phyloP scores from a whole-genome alignment of 2,113 vertebrate genomes.

The Cynoglossus semilaevis region DNA sequence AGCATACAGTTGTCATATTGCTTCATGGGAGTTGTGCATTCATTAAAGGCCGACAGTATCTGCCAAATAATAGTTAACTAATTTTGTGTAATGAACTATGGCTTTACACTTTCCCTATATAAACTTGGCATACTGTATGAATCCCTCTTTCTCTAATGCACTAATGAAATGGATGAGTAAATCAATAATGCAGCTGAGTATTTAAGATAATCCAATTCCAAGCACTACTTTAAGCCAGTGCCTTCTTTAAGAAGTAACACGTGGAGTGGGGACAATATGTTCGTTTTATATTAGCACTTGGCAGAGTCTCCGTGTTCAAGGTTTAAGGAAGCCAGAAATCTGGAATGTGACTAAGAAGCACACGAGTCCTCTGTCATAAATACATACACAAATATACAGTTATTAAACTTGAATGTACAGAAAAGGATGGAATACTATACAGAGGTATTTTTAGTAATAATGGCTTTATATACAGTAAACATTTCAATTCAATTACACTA shows the following conservation, averaged over 20 bases:
- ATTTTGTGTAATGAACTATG: constrained; percentile 43
- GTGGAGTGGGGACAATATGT: constrained; percentile 30
- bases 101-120: constrained; percentile 21
- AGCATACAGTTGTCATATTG: constrained; percentile 24
- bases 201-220: constrained; percentile 68
- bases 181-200: constrained; percentile 66
- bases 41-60: constrained; percentile 25
- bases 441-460: too few relatives aligned
- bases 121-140: constrained; percentile 45
- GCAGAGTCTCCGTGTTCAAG: constrained; percentile 34
- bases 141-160: constrained; percentile 48
- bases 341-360: constrained; percentile 12
- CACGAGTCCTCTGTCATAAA: neutral
- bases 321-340: constrained; percentile 10
- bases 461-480: too few relatives aligned
- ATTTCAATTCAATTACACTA: too few relatives aligned
- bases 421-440: too few relatives aligned
- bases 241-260: constrained; percentile 42
- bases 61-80: constrained; percentile 29
- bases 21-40: constrained; percentile 27
- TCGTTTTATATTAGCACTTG: constrained; percentile 34
- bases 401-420: too few relatives aligned
- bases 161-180: constrained; percentile 62
- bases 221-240: constrained; percentile 41
- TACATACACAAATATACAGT: neutral